phyloP scores from a whole-genome alignment of 2,888 invertebrate genomes.

The Cerastis rubricosa region DNA sequence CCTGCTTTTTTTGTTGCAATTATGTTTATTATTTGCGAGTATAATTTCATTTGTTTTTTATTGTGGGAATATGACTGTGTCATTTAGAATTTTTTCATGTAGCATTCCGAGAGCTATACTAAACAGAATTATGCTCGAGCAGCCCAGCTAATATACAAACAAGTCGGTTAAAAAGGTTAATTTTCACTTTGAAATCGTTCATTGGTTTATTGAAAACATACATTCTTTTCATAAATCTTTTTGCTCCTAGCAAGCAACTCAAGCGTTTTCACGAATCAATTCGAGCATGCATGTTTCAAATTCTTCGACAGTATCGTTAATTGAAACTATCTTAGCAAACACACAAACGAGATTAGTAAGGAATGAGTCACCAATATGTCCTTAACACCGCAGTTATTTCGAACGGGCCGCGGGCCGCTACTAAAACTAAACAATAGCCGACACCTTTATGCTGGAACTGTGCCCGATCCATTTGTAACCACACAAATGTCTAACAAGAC shows the following conservation, averaged over 20 bases:
- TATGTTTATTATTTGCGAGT: constrained; percentile 33
- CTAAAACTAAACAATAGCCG: constrained; percentile 73
- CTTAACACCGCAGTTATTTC: constrained; percentile 72
- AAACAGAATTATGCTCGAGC: background rate
- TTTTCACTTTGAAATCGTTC: background rate
- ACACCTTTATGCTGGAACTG: constrained; percentile 73
- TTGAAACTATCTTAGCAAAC: constrained; percentile 3
- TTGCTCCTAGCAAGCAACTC: background rate
- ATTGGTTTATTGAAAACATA: background rate
- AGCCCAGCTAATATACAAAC: background rate
- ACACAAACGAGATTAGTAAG: constrained; percentile 17
- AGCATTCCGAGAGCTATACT: too few relatives aligned
- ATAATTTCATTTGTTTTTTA: constrained; percentile 31
- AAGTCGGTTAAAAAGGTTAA: background rate
- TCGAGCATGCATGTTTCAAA: background rate
- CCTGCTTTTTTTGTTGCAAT: constrained; percentile 22
- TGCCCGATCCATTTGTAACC: constrained; percentile 80
- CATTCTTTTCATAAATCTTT: background rate
- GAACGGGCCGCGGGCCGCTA: constrained; percentile 38
- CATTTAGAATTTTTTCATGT: background rate
- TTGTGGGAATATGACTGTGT: constrained; percentile 2
- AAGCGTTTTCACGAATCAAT: background rate
- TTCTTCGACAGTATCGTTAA: background rate
- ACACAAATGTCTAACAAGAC: constrained; percentile 65
- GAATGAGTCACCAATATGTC: constrained; percentile 46